Conservation (phyloP, 2,888 invertebrate genomes). For the Venusia cambrica region DNA sequence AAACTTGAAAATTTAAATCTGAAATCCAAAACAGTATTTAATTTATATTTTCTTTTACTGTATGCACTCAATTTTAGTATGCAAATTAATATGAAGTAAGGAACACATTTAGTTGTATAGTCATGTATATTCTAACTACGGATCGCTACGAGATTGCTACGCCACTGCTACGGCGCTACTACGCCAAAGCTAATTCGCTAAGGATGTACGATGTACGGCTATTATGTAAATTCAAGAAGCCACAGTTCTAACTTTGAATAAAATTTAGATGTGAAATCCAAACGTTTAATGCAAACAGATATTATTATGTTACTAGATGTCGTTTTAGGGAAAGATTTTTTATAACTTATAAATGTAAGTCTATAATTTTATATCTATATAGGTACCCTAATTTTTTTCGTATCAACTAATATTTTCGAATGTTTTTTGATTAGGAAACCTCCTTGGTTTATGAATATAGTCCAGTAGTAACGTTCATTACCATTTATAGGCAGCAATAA, state of each 20-base stretch:
- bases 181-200: conserved; percentile 22
- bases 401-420: too few species aligned
- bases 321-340: too few species aligned
- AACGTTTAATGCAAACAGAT: too few species aligned
- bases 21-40: conserved; percentile 2
- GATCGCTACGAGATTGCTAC: conserved; percentile 23
- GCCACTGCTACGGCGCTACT: conserved; percentile 16
- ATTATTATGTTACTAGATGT: too few species aligned
- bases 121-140: conserved; percentile 18
- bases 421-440: too few species aligned
- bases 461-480: too few species aligned
- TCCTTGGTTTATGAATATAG: too few species aligned
- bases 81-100: conserved; percentile 7
- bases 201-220: conserved; percentile 23
- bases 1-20: background rate
- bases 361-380: too few species aligned
- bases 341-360: too few species aligned
- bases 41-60: conserved; percentile 1
- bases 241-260: conserved; percentile 5
- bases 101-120: conserved; percentile 2
- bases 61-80: conserved; percentile 2
- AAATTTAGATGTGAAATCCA: conserved; percentile 3
- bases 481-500: too few species aligned
- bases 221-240: conserved; percentile 26
- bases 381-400: too few species aligned